Base-by-base conservation (phyloP, 2,797 vertebrate species). In the Gallinago stenura region DNA sequence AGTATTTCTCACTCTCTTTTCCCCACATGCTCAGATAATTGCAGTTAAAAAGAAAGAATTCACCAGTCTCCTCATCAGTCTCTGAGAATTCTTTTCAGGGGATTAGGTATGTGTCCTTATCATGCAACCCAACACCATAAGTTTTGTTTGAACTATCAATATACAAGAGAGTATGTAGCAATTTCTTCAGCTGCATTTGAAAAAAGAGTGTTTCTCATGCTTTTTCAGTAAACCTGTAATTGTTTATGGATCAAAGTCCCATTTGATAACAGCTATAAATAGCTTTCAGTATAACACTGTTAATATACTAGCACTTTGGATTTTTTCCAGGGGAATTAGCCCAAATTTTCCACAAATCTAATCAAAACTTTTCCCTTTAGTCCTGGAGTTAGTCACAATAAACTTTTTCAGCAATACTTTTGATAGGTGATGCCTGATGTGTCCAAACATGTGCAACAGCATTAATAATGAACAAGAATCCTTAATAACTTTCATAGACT, bases 181-280 rank as follows among this genome's bases (percentile, higher is more conserved):
- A 7, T 45, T 77, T 76, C 81, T 87, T 92, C 53, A 80, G 28
- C 17, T 54, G 37, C 10, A 12, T 92, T 88, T 85, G 66, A 93
- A 87, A 64, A n/a, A 72, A 83, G 18, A 50, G 14, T 25, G 14
- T 45, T 87, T 94, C 26, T 41, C 35, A 5, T 41, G 13, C 81
- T 41, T 87, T 87, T 92, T 82, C 39, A 39, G 35, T 65, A 87
- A 87, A 66, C 10, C 20, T 77, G 21, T 83, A 83, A 26, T 53
- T 64, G 5, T 57, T 89, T 78, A 33, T 50, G 89, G 68, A 80
- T 80, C 82, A 83, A 94, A 92, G 71, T 68, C n/a, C 25, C 13
- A 43, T 87, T 68, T 78, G 31, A 78, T 71, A 91, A 57, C 24
- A 80, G 6, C 48, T 89, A 45, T 77, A 87, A 85, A 60, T 60